phyloP scores from a whole-genome alignment of 2,888 invertebrate species.

The Calameuta idolon region DNA sequence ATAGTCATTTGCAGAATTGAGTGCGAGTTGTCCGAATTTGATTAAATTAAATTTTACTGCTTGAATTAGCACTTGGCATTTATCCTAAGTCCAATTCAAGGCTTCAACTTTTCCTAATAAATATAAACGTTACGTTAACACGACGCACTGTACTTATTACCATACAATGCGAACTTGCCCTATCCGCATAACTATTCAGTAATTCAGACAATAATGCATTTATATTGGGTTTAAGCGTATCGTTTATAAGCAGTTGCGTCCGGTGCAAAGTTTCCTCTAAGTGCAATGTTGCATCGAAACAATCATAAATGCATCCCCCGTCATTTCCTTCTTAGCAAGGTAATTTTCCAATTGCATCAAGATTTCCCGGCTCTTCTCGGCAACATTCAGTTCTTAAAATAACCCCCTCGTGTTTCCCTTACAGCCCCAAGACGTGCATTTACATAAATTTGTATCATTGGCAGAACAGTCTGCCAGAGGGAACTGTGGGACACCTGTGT shows the following conservation, averaged over 20 bases:
- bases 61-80: background rate
- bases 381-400: background rate
- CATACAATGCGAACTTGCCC: slow-evolving; percentile 30
- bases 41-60: background rate
- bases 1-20: background rate
- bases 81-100: background rate
- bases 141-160: slow-evolving; percentile 25
- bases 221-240: slow-evolving; percentile 39
- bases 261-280: slow-evolving; percentile 25
- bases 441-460: slow-evolving; percentile 29
- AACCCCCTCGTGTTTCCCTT: background rate
- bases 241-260: slow-evolving; percentile 38
- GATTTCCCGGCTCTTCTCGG: background rate
- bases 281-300: background rate
- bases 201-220: slow-evolving; percentile 38
- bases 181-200: slow-evolving; percentile 23
- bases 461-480: slow-evolving; percentile 18
- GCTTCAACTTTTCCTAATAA: background rate
- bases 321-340: background rate
- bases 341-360: background rate
- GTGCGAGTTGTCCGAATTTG: background rate
- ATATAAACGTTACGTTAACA: slow-evolving; percentile 2
- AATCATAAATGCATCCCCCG: background rate
- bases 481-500: slow-evolving; percentile 36
- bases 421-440: slow-evolving; percentile 30